Percentiles rank a stretch among this genome's conserved stretches.
Evolutionary conservation across 1,140 invertebrate genomes (phyloP).

Genomic region (Drosophila chauvacae): DNA sequence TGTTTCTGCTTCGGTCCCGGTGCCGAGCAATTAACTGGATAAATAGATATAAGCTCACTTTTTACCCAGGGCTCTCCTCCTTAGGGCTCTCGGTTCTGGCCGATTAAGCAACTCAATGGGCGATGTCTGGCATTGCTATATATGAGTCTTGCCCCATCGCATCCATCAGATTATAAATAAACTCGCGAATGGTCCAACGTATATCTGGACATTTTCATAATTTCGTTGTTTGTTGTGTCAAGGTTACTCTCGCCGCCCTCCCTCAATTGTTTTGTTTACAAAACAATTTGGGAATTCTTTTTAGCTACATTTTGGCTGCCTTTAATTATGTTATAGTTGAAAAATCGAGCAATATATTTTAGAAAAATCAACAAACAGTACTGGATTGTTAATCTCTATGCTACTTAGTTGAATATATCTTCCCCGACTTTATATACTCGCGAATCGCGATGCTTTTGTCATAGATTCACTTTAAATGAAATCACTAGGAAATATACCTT

Average conservation of each 20-base stretch:
- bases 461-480: background rate
- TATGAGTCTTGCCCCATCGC: conserved; percentile 19
- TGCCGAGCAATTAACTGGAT: conserved; percentile 6
- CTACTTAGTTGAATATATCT: background rate
- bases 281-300: conserved; percentile 41
- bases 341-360: conserved; percentile 6
- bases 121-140: conserved; percentile 14
- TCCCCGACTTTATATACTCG: background rate
- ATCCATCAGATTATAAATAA: conserved; percentile 20
- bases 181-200: background rate
- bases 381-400: background rate
- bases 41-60: conserved; percentile 5
- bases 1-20: conserved; percentile 4
- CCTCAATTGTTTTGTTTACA: conserved; percentile 52
- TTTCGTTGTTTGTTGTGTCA: conserved; percentile 22
- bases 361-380: conserved; percentile 1
- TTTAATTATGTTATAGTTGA: conserved; percentile 6
- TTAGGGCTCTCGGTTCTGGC: conserved; percentile 4
- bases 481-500: background rate
- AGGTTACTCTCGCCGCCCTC: conserved; percentile 13
- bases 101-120: conserved; percentile 20
- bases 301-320: conserved; percentile 15
- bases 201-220: conserved; percentile 51
- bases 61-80: background rate
- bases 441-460: too few species aligned